phyloP scores from a whole-genome alignment of 2,888 invertebrate species.

The Drosophila monieri region DNA sequence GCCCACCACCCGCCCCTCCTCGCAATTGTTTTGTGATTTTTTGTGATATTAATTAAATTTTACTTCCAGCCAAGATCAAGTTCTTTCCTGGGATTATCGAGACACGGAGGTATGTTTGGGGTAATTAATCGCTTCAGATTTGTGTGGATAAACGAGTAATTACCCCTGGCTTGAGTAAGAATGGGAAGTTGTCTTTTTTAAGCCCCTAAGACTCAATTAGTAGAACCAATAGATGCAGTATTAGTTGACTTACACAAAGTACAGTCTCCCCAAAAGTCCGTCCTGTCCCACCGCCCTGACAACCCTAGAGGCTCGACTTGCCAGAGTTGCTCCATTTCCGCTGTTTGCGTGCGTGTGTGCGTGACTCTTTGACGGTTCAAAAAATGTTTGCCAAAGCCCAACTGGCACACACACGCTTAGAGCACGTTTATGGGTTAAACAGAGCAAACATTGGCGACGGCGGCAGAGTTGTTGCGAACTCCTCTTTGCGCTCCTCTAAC shows the following conservation, averaged over 20 bases:
- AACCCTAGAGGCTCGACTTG: conserved; percentile 16
- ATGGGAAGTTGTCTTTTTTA: conserved; percentile 2
- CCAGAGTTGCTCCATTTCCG: conserved; percentile 42
- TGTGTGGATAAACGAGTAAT: conserved; percentile 58
- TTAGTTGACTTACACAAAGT: conserved; percentile 13
- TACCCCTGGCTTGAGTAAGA: conserved; percentile 35
- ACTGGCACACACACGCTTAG: conserved; percentile 28
- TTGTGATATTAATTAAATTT: conserved; percentile 34
- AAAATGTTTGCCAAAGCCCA: conserved; percentile 49
- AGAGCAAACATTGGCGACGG: conserved; percentile 59
- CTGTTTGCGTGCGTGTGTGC: conserved; percentile 25
- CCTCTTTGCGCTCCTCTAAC: conserved; percentile 3
- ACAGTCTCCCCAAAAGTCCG: conserved; percentile 18
- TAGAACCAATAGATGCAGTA: not conserved
- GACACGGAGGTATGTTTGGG: conserved; percentile 39
- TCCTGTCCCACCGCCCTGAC: conserved; percentile 15
- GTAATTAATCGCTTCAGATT: conserved; percentile 63
- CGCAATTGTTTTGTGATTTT: conserved; percentile 19
- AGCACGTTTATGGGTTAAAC: conserved; percentile 72
- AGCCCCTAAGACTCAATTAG: conserved; percentile 18
- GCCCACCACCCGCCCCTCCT: conserved; percentile 29
- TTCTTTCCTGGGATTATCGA: conserved; percentile 32
- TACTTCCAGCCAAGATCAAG: conserved; percentile 29
- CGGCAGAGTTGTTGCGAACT: conserved; percentile 34
- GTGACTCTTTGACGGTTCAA: conserved; percentile 42